phyloP scores from a whole-genome alignment of 30 jellyfish, hydroid and myxozoan genomes.

The Hydractinia symbiolongicarpus region DNA sequence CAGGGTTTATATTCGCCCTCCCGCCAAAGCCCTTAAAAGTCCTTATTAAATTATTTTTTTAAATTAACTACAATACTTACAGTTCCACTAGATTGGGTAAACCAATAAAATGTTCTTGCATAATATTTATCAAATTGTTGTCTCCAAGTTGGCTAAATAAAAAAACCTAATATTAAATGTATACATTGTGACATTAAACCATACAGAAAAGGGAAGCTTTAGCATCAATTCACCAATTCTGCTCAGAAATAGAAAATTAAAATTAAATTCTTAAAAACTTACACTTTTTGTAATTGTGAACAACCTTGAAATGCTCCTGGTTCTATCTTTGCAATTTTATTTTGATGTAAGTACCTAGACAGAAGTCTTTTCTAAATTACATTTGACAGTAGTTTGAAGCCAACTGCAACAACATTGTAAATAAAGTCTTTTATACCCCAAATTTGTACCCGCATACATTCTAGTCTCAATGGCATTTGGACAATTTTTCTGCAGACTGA shows the following conservation, averaged over 20 bases:
- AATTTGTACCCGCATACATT: too few relatives aligned
- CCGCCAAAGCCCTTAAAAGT: too few relatives aligned
- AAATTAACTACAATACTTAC: slow-evolving; percentile 33
- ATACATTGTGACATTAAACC: background rate
- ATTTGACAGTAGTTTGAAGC: too few relatives aligned
- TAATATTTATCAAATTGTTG: slow-evolving; percentile 45
- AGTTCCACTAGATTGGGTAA: slow-evolving; percentile 41
- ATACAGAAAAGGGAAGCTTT: background rate
- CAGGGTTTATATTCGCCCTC: too few relatives aligned
- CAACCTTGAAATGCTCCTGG: slow-evolving; percentile 33
- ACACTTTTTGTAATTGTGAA: slow-evolving; percentile 38
- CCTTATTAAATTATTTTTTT: too few relatives aligned
- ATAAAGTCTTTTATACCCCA: too few relatives aligned
- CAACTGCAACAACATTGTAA: too few relatives aligned
- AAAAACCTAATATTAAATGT: background rate
- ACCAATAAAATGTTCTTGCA: slow-evolving; percentile 48
- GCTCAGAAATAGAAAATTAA: background rate
- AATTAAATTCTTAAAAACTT: slow-evolving; percentile 28
- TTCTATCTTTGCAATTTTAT: slow-evolving; percentile 34
- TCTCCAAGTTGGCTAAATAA: slow-evolving; percentile 49
- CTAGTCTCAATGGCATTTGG: too few relatives aligned
- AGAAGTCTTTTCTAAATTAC: background rate
- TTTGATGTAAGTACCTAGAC: slow-evolving; percentile 24
- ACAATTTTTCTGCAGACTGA: too few relatives aligned
- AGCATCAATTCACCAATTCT: background rate